Conservation (phyloP, 2,113 vertebrate species). For the Piaya cayana region DNA sequence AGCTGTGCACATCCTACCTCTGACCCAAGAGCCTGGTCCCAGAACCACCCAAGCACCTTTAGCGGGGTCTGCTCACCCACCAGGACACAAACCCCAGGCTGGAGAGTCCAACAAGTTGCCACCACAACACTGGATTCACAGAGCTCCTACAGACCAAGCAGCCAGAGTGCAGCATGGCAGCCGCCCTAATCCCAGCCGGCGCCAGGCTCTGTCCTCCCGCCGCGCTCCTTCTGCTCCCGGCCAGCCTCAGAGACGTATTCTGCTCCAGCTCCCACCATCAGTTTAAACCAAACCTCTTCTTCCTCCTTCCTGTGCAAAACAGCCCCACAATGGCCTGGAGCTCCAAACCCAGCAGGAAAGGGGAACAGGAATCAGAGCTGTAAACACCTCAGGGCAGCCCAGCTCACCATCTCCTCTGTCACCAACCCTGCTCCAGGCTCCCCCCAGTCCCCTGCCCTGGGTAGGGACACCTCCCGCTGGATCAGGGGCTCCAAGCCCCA, state of each 20-base stretch:
- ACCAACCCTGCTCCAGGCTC: rapidly evolving
- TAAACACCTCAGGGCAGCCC: not conserved
- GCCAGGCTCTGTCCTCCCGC: not conserved
- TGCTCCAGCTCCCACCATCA: not conserved
- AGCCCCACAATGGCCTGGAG: not conserved
- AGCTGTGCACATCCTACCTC: not conserved
- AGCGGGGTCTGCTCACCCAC: not conserved
- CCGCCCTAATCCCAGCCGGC: not conserved
- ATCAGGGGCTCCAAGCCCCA: too few relatives aligned
- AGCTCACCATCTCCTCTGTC: not conserved
- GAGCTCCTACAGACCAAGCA: not conserved
- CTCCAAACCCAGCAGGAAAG: constrained; percentile 43
- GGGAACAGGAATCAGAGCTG: constrained; percentile 12
- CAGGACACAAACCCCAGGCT: not conserved
- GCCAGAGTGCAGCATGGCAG: not conserved
- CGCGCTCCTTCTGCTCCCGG: not conserved
- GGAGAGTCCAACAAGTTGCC: rapidly evolving
- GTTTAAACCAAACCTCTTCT: constrained; percentile 23
- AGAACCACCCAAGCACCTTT: not conserved
- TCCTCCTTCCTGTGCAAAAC: constrained; percentile 16
- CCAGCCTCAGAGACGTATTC: not conserved
- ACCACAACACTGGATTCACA: rapidly evolving
- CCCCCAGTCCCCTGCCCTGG: not conserved
- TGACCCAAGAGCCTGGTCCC: not conserved
- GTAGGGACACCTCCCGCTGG: too few relatives aligned